Percentiles rank a stretch among this genome's conserved stretches.
Evolutionary conservation across 2,113 vertebrate genomes (phyloP).

Genomic region (Ariopsis seemanni): DNA sequence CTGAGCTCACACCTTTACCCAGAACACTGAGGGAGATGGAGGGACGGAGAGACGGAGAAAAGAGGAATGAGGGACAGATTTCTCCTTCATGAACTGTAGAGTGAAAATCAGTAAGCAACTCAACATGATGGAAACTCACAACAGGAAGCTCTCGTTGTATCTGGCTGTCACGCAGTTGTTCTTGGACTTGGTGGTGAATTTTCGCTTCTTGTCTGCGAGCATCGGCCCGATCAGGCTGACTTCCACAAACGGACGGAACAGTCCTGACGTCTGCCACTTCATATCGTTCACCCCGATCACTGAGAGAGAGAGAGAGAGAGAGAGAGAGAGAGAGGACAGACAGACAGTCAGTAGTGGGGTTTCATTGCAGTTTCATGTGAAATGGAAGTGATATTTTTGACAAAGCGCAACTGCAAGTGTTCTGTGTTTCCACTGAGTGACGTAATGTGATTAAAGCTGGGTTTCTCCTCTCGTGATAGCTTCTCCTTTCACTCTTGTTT

Average conservation of each 20-base stretch:
- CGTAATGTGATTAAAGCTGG: too few relatives aligned
- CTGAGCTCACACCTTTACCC: conserved; percentile 83
- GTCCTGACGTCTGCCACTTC: conserved; percentile 94
- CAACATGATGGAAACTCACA: conserved; percentile 73
- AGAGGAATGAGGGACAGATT: not conserved
- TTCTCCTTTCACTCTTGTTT: too few relatives aligned
- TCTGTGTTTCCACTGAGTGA: too few relatives aligned
- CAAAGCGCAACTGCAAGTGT: too few relatives aligned
- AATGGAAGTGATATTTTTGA: too few relatives aligned
- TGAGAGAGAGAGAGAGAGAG: conserved; percentile 55
- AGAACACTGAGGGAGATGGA: conserved; percentile 72
- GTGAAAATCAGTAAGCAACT: not conserved
- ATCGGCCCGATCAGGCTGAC: conserved; percentile 90
- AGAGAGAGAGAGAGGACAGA: not conserved
- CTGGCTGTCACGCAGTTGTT: conserved; percentile 97
- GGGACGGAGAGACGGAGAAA: not conserved
- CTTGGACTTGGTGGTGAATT: conserved; percentile 96
- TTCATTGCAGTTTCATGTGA: too few relatives aligned
- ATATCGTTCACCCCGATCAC: conserved; percentile 94
- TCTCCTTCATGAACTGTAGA: not conserved
- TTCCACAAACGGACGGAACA: conserved; percentile 96
- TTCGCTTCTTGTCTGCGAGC: conserved; percentile 92
- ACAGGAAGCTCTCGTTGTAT: conserved; percentile 96
- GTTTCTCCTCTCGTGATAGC: too few relatives aligned
- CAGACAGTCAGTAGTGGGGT: too few relatives aligned